These are phyloP conservation scores for Calephelis perditalis DNA, from an alignment of 2,888 invertebrate species.

Conservation along the genomic window DNA sequence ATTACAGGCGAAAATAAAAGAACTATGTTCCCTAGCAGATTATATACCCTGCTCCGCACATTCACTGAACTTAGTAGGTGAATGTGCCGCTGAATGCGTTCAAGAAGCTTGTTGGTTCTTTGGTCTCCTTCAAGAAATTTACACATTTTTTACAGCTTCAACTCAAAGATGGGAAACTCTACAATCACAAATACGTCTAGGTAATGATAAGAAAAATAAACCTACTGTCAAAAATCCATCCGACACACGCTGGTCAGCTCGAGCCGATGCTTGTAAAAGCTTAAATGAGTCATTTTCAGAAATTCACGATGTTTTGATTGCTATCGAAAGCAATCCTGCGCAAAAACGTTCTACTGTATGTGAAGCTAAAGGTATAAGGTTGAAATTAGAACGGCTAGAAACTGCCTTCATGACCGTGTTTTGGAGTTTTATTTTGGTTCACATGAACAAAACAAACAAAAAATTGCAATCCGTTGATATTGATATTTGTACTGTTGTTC, in stretches of 20 bases:
- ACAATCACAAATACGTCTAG: constrained; percentile 20
- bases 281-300: constrained; percentile 25
- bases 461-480: too few species aligned
- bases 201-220: constrained; percentile 19
- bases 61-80: constrained; percentile 28
- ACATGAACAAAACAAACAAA: constrained; percentile 19
- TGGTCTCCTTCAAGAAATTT: constrained; percentile 28
- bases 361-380: constrained; percentile 18
- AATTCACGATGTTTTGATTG: constrained; percentile 21
- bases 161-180: constrained; percentile 26
- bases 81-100: constrained; percentile 26
- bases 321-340: constrained; percentile 19
- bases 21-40: constrained; percentile 21
- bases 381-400: constrained; percentile 21
- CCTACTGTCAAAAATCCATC: constrained; percentile 34
- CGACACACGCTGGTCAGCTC: constrained; percentile 39
- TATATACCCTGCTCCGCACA: constrained; percentile 25
- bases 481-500: too few species aligned
- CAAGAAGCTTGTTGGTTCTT: constrained; percentile 29
- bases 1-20: constrained; percentile 21
- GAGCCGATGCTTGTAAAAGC: constrained; percentile 32
- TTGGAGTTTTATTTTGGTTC: constrained; percentile 25
- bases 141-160: constrained; percentile 22
- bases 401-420: constrained; percentile 24
- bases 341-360: constrained; percentile 20